Evolutionary conservation across 2,113 vertebrate species (phyloP).

Genomic region (Tauraco erythrolophus): DNA sequence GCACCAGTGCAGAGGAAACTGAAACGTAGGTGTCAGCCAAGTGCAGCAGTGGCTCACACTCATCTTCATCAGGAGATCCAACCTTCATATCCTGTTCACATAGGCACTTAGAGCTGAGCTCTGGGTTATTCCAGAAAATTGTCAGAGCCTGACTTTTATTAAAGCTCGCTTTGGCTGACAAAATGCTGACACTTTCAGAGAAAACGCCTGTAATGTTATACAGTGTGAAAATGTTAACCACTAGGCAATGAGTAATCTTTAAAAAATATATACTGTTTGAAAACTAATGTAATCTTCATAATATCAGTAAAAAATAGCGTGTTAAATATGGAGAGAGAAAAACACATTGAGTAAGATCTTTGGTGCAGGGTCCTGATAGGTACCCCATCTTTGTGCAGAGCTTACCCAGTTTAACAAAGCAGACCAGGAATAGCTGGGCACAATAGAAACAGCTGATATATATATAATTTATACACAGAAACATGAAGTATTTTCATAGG

Average conservation of each 20-base stretch:
- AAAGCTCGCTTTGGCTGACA: slow-evolving; percentile 59
- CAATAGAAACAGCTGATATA: neutral
- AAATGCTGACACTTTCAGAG: slow-evolving; percentile 49
- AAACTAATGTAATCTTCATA: slow-evolving; percentile 43
- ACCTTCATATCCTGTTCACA: slow-evolving; percentile 54
- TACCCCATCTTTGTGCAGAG: neutral
- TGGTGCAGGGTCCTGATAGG: fast-evolving
- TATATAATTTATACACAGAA: neutral
- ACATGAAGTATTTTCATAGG: neutral
- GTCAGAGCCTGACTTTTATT: slow-evolving; percentile 56
- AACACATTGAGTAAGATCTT: neutral
- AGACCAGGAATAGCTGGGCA: neutral
- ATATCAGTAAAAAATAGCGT: slow-evolving; percentile 21
- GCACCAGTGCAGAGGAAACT: neutral
- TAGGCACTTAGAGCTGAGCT: neutral
- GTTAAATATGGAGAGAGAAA: slow-evolving; percentile 15
- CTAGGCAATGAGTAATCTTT: slow-evolving; percentile 28
- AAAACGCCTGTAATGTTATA: slow-evolving; percentile 42
- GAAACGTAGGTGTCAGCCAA: slow-evolving; percentile 57
- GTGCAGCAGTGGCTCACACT: slow-evolving; percentile 29
- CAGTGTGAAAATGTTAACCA: slow-evolving; percentile 55
- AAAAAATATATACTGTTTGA: slow-evolving; percentile 34
- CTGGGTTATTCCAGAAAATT: slow-evolving; percentile 67
- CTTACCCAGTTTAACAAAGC: neutral
- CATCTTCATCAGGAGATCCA: slow-evolving; percentile 64